Evolutionary conservation across 2,113 vertebrate genomes (phyloP).

Genomic region (Raphicerus campestris): DNA sequence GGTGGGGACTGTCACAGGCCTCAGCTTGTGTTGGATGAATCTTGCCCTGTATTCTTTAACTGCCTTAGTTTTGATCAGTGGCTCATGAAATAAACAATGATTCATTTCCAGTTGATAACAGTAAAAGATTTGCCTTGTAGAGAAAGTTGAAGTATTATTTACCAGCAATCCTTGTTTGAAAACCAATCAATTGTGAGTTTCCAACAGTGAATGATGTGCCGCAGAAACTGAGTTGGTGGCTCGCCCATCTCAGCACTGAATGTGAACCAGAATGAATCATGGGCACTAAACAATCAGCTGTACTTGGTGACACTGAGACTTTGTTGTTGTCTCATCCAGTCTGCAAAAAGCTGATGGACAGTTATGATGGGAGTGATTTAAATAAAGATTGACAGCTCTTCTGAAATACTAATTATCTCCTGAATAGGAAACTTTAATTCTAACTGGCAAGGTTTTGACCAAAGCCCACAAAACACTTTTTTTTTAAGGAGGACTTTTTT

Average conservation of each 20-base stretch:
- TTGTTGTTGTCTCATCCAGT: neutral
- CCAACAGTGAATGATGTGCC: neutral
- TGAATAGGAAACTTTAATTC: neutral
- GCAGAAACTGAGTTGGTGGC: conserved; percentile 7
- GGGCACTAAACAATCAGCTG: neutral
- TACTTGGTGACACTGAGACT: neutral
- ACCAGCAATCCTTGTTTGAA: neutral
- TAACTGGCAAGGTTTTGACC: neutral
- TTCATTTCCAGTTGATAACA: neutral
- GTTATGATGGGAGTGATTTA: neutral
- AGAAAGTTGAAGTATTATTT: neutral
- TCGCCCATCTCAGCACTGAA: neutral
- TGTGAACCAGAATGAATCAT: neutral
- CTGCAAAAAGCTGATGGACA: neutral
- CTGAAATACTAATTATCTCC: neutral
- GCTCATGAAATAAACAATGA: neutral
- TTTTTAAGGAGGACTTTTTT: neutral
- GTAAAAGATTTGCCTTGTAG: neutral
- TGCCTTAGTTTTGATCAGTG: neutral
- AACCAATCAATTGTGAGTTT: neutral
- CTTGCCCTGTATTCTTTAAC: neutral
- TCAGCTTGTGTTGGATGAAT: neutral
- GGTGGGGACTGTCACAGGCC: neutral
- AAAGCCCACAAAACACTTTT: neutral
- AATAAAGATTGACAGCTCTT: neutral